Evolutionary conservation across 1,140 invertebrate species (phyloP), one percentile per base, ranked within the genome.

Genomic region (Nylanderia fulva): DNA sequence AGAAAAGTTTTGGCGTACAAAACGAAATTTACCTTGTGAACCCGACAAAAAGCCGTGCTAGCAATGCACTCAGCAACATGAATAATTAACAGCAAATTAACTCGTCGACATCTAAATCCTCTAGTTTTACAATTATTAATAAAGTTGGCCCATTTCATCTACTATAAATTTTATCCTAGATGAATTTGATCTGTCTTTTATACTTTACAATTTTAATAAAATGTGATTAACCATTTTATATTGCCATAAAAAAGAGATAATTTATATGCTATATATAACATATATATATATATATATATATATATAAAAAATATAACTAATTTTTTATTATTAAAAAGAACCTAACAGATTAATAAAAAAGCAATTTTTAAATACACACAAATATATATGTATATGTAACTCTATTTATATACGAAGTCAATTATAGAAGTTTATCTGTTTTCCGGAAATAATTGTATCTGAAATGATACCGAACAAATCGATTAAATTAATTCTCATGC

Each of bases 61-160:
- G 7, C 60, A 4, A 13, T 29, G 21, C n/a, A 11, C 61, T 68
- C 33, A 39, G 21, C 15, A 54, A 56, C 8, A 68, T 68, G 76
- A 79, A 68, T 68, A 79, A 79, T 79, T 68, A 79, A 68, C 45
- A 54, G 24, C 45, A 68, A 79, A 79, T 79, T 79, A 79, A 54
- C 27, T 2, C 13, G 56, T 66, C 15, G n/a, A 27, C 48, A 6
- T 54, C 54, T 79, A 39, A 54, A 68, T 68, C 21, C 29, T 52
- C 29, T n/a, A 52, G n/a, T 79, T 24, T 15, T 21, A 24, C 42
- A 68, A 79, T 68, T 54, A 68, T 42, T 68, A 66, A 79, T 64
- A 66, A 36, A 52, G 21, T 29, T 39, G 2, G 15, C n/a, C 0
- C 9, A 79, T 54, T 68, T 68, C 39, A n/a, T 18, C 18, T 33